phyloP scores from a whole-genome alignment of 37 sponge, comb jelly and placozoan genomes.

The Diacarnus erythraeanus region DNA sequence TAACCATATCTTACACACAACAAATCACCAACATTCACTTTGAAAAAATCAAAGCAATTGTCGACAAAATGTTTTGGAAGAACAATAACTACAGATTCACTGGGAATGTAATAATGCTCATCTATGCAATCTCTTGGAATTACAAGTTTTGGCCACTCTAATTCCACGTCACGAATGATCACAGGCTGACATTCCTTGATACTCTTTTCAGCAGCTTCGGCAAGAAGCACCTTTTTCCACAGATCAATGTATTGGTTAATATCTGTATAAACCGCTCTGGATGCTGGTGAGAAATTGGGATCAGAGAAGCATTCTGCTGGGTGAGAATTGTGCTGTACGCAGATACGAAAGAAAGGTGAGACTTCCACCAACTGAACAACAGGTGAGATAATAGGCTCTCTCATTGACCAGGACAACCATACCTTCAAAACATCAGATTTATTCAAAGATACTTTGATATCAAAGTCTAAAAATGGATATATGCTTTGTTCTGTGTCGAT shows the following conservation, averaged over 20 bases:
- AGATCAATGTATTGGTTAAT: constrained; percentile 47
- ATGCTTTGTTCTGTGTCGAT: too few relatives aligned
- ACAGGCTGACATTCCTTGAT: constrained; percentile 22
- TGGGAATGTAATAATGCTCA: constrained; percentile 20
- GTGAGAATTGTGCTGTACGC: constrained; percentile 58
- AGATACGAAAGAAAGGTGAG: constrained; percentile 37
- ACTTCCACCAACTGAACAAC: constrained; percentile 54
- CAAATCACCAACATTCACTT: constrained; percentile 54
- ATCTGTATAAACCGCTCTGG: constrained; percentile 23
- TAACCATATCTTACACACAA: constrained; percentile 66
- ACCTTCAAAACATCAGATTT: constrained; percentile 30
- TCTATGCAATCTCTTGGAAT: constrained; percentile 19
- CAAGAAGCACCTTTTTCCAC: constrained; percentile 64
- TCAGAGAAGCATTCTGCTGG: constrained; percentile 73
- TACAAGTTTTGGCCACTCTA: constrained; percentile 59
- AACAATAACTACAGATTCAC: not conserved
- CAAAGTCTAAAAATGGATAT: not conserved
- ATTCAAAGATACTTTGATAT: not conserved
- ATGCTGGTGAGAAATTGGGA: constrained; percentile 34
- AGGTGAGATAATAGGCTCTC: constrained; percentile 36
- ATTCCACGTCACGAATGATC: constrained; percentile 34
- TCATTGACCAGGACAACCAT: constrained; percentile 42
- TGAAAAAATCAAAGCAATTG: constrained; percentile 17
- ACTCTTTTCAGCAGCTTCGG: constrained; percentile 62
- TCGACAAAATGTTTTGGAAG: constrained; percentile 26